These are phyloP conservation scores for Chrysomallon squamiferum DNA, from an alignment of 1,140 invertebrate species.

Conservation along the genomic window DNA sequence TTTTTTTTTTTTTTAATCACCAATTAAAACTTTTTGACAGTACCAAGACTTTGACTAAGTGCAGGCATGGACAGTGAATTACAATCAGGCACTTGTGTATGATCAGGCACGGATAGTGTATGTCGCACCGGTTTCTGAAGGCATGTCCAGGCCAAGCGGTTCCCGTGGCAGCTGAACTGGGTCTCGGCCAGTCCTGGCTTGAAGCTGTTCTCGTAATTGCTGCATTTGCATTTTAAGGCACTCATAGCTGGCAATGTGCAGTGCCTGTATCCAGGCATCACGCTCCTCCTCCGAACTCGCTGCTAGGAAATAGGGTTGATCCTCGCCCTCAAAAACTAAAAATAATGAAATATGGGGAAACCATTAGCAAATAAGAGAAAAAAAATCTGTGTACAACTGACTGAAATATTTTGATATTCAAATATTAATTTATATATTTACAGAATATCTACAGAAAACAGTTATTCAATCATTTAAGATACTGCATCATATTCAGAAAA, in stretches of 20 bases:
- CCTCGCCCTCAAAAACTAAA: slow-evolving; percentile 79
- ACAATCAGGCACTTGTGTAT: too few relatives aligned
- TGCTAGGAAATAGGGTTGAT: slow-evolving; percentile 75
- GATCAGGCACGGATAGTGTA: neutral
- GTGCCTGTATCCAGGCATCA: slow-evolving; percentile 83
- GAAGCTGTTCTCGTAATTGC: slow-evolving; percentile 68
- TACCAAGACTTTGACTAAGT: too few relatives aligned
- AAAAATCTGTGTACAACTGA: too few relatives aligned
- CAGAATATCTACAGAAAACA: too few relatives aligned
- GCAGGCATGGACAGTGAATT: too few relatives aligned
- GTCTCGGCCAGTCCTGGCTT: slow-evolving; percentile 54
- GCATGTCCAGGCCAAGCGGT: slow-evolving; percentile 44
- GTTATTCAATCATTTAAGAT: too few relatives aligned
- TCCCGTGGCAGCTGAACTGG: slow-evolving; percentile 42
- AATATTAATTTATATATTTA: too few relatives aligned
- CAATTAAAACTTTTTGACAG: neutral
- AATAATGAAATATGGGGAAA: neutral
- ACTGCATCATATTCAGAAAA: too few relatives aligned
- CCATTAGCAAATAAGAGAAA: too few relatives aligned
- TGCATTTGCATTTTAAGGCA: slow-evolving; percentile 80
- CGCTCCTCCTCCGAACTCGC: slow-evolving; percentile 82
- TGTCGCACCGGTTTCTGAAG: slow-evolving; percentile 39
- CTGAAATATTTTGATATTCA: too few relatives aligned
- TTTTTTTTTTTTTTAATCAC: too few relatives aligned
- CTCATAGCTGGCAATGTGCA: slow-evolving; percentile 85